phyloP scores from a whole-genome alignment of 1,140 invertebrate genomes.

The Scaptodrosophila lebanonensis region DNA sequence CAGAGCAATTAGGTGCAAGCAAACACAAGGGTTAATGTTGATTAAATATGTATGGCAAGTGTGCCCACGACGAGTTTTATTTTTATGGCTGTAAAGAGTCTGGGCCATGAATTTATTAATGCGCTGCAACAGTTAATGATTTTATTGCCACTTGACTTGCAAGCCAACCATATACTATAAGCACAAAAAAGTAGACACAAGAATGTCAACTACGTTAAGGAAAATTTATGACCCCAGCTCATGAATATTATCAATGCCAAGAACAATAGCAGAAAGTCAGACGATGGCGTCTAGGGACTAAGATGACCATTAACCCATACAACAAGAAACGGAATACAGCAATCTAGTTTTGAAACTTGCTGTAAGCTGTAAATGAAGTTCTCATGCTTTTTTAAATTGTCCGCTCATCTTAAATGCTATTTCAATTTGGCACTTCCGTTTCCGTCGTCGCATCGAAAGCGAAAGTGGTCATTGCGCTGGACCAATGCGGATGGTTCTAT shows the following conservation, averaged over 20 bases:
- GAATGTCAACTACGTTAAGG: neutral
- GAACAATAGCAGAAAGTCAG: constrained; percentile 34
- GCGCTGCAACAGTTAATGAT: constrained; percentile 69
- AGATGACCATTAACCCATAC: constrained; percentile 27
- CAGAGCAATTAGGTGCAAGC: too few relatives aligned
- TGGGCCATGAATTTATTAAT: constrained; percentile 56
- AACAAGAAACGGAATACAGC: constrained; percentile 10
- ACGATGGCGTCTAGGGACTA: constrained; percentile 30
- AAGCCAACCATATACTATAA: too few relatives aligned
- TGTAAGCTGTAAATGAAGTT: constrained; percentile 21
- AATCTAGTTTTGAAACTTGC: constrained; percentile 4
- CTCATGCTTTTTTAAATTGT: constrained; percentile 37
- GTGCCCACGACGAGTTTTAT: constrained; percentile 29
- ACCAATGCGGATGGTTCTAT: constrained; percentile 11
- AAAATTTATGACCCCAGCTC: constrained; percentile 55
- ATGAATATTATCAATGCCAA: constrained; percentile 57
- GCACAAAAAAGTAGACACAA: constrained; percentile 1
- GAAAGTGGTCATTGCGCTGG: neutral
- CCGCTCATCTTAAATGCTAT: constrained; percentile 60
- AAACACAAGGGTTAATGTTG: neutral
- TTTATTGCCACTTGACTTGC: constrained; percentile 68
- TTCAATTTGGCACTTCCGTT: constrained; percentile 73
- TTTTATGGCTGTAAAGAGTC: constrained; percentile 58
- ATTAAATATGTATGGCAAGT: constrained; percentile 25
- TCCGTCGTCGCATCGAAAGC: constrained; percentile 32